A percentile compares a stretch with the other conserved stretches of the same genome.
Conservation (phyloP, 35 echinoderm and acorn worm species). For the Strongylocentrotus purpuratus region DNA sequence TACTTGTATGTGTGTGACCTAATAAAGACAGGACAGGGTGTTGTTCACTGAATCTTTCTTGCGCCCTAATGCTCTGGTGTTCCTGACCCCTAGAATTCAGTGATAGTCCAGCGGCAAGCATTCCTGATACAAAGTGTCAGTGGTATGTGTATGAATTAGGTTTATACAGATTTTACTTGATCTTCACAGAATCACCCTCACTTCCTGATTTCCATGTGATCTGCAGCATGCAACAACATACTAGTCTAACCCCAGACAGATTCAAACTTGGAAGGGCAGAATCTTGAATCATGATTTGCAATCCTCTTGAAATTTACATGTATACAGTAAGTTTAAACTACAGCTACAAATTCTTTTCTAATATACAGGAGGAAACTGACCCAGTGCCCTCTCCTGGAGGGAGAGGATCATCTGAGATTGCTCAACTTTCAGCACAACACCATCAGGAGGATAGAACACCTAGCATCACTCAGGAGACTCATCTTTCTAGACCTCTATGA, state of each 20-base stretch:
- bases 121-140: too few relatives aligned
- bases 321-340: too few relatives aligned
- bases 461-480: conserved; percentile 73
- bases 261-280: too few relatives aligned
- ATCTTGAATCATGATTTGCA: too few relatives aligned
- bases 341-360: background rate
- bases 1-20: too few relatives aligned
- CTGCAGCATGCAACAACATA: background rate
- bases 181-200: background rate
- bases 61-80: too few relatives aligned
- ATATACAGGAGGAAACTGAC: conserved; percentile 82
- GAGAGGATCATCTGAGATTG: conserved; percentile 86
- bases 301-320: too few relatives aligned
- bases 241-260: background rate
- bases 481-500: conserved; percentile 99
- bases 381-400: conserved; percentile 89
- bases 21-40: background rate
- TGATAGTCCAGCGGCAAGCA: too few relatives aligned
- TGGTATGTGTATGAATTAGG: too few relatives aligned
- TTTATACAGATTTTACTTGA: too few relatives aligned
- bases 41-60: background rate
- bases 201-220: background rate
- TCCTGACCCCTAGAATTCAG: too few relatives aligned
- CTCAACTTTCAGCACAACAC: conserved; percentile 96
- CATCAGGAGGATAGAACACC: conserved; percentile 83